A percentile compares a stretch with the other conserved stretches of the same genome.
Evolutionary conservation across 2,797 vertebrate species (phyloP).

Genomic region (Sphenodon punctatus): DNA sequence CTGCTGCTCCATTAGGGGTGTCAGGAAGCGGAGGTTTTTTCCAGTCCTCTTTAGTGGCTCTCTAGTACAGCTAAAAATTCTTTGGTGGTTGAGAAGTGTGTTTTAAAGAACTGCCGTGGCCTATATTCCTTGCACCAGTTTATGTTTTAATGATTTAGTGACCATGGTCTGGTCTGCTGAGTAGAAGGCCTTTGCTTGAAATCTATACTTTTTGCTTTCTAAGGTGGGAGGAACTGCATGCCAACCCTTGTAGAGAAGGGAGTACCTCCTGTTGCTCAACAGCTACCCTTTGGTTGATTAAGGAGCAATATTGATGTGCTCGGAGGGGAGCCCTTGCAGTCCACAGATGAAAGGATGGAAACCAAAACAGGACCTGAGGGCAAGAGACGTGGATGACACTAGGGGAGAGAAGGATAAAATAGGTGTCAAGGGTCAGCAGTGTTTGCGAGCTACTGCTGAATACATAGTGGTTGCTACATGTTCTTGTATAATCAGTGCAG

Average conservation of each 20-base stretch:
- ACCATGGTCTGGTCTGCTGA: background rate
- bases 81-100: too few relatives aligned
- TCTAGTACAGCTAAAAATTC: too few relatives aligned
- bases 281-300: background rate
- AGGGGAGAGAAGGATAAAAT: background rate
- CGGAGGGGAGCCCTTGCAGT: background rate
- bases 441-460: background rate
- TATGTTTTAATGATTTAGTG: accelerated
- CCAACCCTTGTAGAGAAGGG: background rate
- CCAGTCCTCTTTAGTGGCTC: too few relatives aligned
- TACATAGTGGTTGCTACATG: background rate
- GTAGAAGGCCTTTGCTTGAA: background rate
- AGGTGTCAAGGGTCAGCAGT: background rate
- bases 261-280: background rate
- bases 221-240: background rate
- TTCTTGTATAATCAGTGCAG: background rate
- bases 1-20: too few relatives aligned
- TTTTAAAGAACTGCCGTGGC: too few relatives aligned
- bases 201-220: background rate
- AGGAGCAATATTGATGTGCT: background rate
- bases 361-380: background rate
- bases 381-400: background rate
- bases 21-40: too few relatives aligned
- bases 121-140: too few relatives aligned
- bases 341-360: background rate